phyloP scores from a whole-genome alignment of 53 echinoderm and acorn worm genomes.

The Pentamera pediparva region DNA sequence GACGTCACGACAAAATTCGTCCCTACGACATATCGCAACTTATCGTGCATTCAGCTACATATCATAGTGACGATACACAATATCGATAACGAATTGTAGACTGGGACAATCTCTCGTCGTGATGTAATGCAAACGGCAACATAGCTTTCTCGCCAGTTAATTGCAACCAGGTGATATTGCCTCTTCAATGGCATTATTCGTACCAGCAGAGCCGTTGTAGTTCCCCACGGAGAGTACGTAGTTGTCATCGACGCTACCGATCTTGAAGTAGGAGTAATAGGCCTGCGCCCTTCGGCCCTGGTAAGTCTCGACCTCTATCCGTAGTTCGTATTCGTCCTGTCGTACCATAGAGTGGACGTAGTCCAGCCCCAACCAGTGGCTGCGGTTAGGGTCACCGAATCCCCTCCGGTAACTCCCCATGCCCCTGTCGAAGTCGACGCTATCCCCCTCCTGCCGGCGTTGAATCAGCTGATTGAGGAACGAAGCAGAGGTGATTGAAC shows the following conservation, averaged over 20 bases:
- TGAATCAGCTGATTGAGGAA: constrained; percentile 55
- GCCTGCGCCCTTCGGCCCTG: constrained; percentile 50
- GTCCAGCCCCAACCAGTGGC: constrained; percentile 93
- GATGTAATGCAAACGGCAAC: too few relatives aligned
- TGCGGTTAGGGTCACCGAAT: constrained; percentile 62
- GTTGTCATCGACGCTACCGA: constrained; percentile 46
- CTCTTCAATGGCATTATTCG: too few relatives aligned
- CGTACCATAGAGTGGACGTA: constrained; percentile 56
- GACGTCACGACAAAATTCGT: too few relatives aligned
- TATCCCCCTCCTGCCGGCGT: constrained; percentile 52
- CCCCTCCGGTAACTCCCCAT: constrained; percentile 82
- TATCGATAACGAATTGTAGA: too few relatives aligned
- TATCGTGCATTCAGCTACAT: too few relatives aligned
- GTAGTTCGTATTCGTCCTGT: constrained; percentile 87
- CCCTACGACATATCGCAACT: too few relatives aligned
- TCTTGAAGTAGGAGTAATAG: constrained; percentile 53
- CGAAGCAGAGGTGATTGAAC: background rate
- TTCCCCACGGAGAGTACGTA: constrained; percentile 54
- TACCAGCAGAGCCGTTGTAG: constrained; percentile 85
- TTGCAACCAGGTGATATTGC: too few relatives aligned
- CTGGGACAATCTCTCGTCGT: too few relatives aligned
- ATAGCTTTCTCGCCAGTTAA: too few relatives aligned
- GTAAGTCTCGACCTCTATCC: constrained; percentile 59
- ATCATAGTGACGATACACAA: too few relatives aligned
- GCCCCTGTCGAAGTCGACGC: constrained; percentile 60